A percentile compares a stretch with the other conserved stretches of the same genome.
Conservation (phyloP, 2,113 vertebrate species). For the Proterorhinus semilunaris region DNA sequence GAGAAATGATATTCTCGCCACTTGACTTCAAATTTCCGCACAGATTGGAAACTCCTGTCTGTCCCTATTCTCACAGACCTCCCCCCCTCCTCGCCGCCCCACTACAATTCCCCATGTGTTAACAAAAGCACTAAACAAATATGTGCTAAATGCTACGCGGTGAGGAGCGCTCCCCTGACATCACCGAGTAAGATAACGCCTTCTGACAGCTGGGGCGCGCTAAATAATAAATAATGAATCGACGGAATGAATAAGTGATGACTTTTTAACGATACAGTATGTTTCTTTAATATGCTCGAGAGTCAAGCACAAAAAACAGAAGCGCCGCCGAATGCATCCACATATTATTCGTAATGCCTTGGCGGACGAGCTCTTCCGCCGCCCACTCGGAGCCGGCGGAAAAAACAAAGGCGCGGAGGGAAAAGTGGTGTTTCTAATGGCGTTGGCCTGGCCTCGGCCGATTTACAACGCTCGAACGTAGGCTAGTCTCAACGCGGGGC, state of each 20-base stretch:
- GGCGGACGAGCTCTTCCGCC: conserved; percentile 17
- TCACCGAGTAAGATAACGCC: background rate
- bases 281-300: conserved; percentile 36
- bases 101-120: conserved; percentile 12
- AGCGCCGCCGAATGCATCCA: conserved; percentile 25
- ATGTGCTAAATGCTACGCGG: conserved; percentile 6
- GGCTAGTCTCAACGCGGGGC: conserved; percentile 39
- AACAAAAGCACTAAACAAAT: conserved; percentile 28
- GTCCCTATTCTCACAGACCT: conserved; percentile 10
- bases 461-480: conserved; percentile 33
- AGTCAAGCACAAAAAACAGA: conserved; percentile 38
- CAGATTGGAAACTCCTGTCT: conserved; percentile 33
- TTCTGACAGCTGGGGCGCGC: background rate
- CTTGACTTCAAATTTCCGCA: background rate
- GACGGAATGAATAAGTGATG: conserved; percentile 24
- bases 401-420: conserved; percentile 12
- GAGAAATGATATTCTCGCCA: too few species aligned
- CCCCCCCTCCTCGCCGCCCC: background rate
- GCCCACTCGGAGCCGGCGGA: conserved; percentile 7
- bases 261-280: conserved; percentile 17
- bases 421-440: conserved; percentile 40
- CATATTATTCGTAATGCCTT: conserved; percentile 12
- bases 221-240: conserved; percentile 54
- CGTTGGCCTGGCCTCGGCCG: conserved; percentile 24
- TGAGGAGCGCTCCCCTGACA: background rate